Evolutionary conservation across 2,113 vertebrate species (phyloP), one percentile per base, ranked within the genome.

Genomic region (Parus major): DNA sequence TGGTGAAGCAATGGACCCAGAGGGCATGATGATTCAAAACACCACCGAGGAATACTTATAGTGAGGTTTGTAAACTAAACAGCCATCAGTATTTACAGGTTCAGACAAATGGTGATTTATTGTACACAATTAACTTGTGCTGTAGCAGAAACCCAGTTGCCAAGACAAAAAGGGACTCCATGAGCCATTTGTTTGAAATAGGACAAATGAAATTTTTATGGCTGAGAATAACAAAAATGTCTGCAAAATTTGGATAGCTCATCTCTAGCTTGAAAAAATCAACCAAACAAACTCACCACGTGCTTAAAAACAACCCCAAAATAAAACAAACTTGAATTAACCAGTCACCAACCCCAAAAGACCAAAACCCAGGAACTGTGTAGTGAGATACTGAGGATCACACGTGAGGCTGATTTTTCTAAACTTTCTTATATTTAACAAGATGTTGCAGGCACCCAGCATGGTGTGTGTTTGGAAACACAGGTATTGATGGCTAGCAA

Each of bases 101-200:
- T 89, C 66, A 92, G 90, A 65, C 64, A 92, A 92, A 88, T 22
- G 69, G 61, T 81, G 82, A 91, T 95, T 90, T 89, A 95, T 59
- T 2, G 1, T 61, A 28, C 59, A 5, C 61, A 24, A 27, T 93
- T 93, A 87, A 91, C 59, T 79, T 72, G 65, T 69, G 25, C 75
- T 91, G 77, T 72, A 70, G 73, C 24, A 76, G 76, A 70, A 88
- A 23, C 25, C 15, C 11, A 7, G 47, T 59, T 71, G 52, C 46
- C 64, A 83, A 75, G 90, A 75, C 44, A 68, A 65, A 60, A 80
- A 42, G 9, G 18, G 68, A 36, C 41, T 60, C 50, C 8, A 0
- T 15, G 24, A 15, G 21, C 22, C 46, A 7, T 73, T 86, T 57
- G 18, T 52, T 60, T 68, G 25, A 56, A 90, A 60, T 21, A 11